A percentile compares a stretch with the other conserved stretches of the same genome.
phyloP scores from a whole-genome alignment of 2,797 vertebrate species.

The Euthynnus affinis region DNA sequence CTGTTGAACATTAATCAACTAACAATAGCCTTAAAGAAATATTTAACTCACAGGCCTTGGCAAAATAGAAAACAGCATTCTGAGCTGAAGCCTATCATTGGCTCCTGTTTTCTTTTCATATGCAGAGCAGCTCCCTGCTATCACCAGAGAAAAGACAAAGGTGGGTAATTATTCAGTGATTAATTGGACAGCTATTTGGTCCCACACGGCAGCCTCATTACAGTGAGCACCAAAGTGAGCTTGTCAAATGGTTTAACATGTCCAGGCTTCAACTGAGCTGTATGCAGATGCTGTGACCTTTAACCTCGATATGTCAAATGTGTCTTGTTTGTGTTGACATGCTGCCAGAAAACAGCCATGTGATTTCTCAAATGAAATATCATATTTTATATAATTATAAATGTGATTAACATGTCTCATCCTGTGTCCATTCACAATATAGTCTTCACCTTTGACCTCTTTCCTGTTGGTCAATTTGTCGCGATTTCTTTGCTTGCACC shows the following conservation, averaged over 20 bases:
- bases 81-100: slow-evolving; percentile 58
- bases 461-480: neutral
- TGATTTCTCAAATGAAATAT: neutral
- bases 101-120: slow-evolving; percentile 64
- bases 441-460: slow-evolving; percentile 19
- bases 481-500: neutral
- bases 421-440: neutral
- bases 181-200: slow-evolving; percentile 57
- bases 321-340: neutral
- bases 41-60: slow-evolving; percentile 56
- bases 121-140: slow-evolving; percentile 54
- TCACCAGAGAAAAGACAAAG: slow-evolving; percentile 51
- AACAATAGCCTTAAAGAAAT: slow-evolving; percentile 61
- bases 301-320: slow-evolving; percentile 26
- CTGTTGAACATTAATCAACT: slow-evolving; percentile 66
- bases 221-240: slow-evolving; percentile 33
- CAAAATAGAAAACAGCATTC: slow-evolving; percentile 24
- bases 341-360: neutral
- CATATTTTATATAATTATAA: neutral
- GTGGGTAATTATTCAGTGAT: slow-evolving; percentile 61
- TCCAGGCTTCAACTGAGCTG: slow-evolving; percentile 39
- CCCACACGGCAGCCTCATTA: slow-evolving; percentile 19
- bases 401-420: neutral
- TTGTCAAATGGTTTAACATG: slow-evolving; percentile 60
- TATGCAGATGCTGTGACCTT: slow-evolving; percentile 40